phyloP scores from a whole-genome alignment of 2,888 invertebrate species.

The Apotomis capreana region DNA sequence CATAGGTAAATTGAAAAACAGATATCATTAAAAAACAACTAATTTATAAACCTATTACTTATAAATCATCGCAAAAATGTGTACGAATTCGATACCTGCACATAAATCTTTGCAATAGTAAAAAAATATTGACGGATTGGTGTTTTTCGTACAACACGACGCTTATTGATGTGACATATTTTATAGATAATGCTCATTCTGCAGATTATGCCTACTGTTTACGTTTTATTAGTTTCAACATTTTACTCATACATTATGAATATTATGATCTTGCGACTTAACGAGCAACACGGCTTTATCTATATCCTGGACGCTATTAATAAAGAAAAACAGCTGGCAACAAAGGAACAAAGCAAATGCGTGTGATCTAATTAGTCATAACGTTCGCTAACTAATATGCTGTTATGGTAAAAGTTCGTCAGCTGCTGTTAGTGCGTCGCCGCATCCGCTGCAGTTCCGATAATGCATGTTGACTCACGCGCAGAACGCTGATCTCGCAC shows the following conservation, averaged over 20 bases:
- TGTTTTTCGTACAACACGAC: background rate
- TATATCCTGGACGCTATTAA: conserved; percentile 37
- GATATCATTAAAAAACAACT: too few species aligned
- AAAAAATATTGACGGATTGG: background rate
- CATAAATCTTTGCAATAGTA: background rate
- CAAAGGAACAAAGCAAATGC: conserved; percentile 76
- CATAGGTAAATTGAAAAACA: too few species aligned
- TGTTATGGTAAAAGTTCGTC: conserved; percentile 70
- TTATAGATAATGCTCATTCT: conserved; percentile 14
- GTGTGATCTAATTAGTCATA: conserved; percentile 73
- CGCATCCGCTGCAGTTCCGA: conserved; percentile 78
- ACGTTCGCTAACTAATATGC: conserved; percentile 62
- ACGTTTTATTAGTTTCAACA: conserved; percentile 30
- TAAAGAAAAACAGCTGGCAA: conserved; percentile 54
- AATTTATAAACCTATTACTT: too few species aligned
- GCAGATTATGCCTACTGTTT: conserved; percentile 29
- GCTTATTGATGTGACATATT: conserved; percentile 13
- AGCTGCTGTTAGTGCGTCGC: conserved; percentile 64
- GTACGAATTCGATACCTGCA: too few species aligned
- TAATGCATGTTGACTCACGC: conserved; percentile 68
- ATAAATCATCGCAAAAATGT: too few species aligned
- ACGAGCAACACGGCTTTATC: conserved; percentile 25
- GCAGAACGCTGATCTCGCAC: conserved; percentile 56
- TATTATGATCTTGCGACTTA: conserved; percentile 24
- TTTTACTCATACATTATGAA: conserved; percentile 18